Conservation (phyloP, 2,797 vertebrate genomes). For the Lerista edwardsae region DNA sequence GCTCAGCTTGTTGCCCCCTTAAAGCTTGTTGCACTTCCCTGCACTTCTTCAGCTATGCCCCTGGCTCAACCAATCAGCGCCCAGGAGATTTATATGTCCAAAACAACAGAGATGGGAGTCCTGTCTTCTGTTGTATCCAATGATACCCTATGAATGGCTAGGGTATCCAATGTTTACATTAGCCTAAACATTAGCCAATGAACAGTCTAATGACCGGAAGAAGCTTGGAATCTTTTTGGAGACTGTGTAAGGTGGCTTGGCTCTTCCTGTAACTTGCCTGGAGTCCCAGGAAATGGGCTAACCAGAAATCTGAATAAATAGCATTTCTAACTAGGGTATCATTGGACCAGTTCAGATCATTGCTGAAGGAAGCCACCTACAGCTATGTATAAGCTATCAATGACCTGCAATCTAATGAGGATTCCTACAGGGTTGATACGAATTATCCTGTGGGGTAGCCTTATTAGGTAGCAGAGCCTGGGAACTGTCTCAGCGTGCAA, state of each 20-base stretch:
- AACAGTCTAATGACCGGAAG: not conserved
- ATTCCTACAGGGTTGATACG: not conserved
- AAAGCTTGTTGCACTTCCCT: too few species aligned
- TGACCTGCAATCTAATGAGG: slow-evolving; percentile 15
- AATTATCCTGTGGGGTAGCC: slow-evolving; percentile 6
- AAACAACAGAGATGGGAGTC: not conserved
- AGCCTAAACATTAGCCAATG: not conserved
- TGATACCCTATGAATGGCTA: too few species aligned
- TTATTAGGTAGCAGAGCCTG: slow-evolving; percentile 23
- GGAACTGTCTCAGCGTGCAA: not conserved
- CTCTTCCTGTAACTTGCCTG: not conserved
- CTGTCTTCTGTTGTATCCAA: not conserved
- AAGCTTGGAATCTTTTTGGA: not conserved
- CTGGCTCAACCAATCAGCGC: not conserved
- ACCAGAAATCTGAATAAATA: not conserved
- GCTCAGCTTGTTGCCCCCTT: too few species aligned
- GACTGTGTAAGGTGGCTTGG: not conserved
- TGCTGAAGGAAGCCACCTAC: not conserved
- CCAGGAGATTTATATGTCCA: not conserved
- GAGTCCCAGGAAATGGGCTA: not conserved
- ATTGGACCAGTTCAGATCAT: not conserved
- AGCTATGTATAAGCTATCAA: not conserved
- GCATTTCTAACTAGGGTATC: not conserved
- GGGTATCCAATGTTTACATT: too few species aligned
- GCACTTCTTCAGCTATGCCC: too few species aligned